Evolutionary conservation across 1,140 invertebrate genomes (phyloP).

Genomic region (Bradynema listronoti): DNA sequence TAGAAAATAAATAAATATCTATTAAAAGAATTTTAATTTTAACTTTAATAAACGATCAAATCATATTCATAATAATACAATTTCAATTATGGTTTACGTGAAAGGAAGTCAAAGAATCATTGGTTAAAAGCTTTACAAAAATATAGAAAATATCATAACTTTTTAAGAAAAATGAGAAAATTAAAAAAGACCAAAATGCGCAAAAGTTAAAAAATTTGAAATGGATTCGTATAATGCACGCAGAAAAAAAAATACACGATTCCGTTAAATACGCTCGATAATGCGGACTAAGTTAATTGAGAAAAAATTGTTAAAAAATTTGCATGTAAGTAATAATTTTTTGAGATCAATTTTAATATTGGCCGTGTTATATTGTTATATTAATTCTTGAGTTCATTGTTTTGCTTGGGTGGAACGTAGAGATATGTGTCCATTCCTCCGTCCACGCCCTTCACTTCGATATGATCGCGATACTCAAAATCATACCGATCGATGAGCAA

Average conservation of each 20-base stretch:
- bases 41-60: too few species aligned
- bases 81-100: background rate
- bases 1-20: slow-evolving; percentile 2
- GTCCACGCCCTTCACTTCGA: slow-evolving; percentile 53
- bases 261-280: background rate
- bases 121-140: background rate
- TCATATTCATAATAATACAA: too few species aligned
- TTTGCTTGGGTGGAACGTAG: slow-evolving; percentile 49
- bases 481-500: slow-evolving; percentile 55
- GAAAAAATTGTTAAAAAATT: background rate
- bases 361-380: background rate
- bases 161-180: too few species aligned
- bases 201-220: too few species aligned
- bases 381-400: slow-evolving; percentile 28
- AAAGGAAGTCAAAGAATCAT: background rate
- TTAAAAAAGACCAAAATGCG: too few species aligned
- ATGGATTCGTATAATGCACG: too few species aligned
- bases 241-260: background rate
- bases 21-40: background rate
- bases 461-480: slow-evolving; percentile 57
- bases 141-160: background rate
- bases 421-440: slow-evolving; percentile 57
- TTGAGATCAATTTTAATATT: background rate
- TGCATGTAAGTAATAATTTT: background rate
- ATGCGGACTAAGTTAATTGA: background rate